Evolutionary conservation across 1,140 invertebrate genomes (phyloP), one percentile per base, ranked within the genome.

Genomic region (Euwallacea fornicatus): DNA sequence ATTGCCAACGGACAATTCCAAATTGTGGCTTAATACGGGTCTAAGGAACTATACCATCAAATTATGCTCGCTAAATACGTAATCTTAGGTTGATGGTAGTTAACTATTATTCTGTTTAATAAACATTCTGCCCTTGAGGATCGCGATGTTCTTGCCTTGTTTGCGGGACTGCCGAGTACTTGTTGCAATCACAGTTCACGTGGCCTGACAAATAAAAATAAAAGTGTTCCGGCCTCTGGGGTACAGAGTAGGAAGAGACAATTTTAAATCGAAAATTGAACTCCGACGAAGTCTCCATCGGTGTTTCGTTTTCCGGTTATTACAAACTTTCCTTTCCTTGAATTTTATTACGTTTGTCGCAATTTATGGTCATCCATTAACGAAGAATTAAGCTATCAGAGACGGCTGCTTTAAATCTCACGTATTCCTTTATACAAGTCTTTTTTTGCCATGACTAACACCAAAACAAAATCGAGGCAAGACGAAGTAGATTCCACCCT

Each of bases 201-300:
- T 56, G 16, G 16, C 11, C n/a, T 56, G 8, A 15, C 11, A 61
- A 61, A 61, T 61, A 42, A 61, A 61, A 42, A 43, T n/a, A 43
- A 61, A 61, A 61, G 7, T 16, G n/a, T 61, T 15, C 13, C 9
- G n/a, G 6, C 42, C 61, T 63, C 15, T 46, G 47, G 13, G 15
- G 11, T 21, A 16, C 42, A 46, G 47, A 63, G 16, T n/a, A 50
- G 61, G 61, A 47, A 63, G 43, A 46, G 61, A 63, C 61, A 63
- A 63, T 63, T 63, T 60, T 63, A 63, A 63, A 63, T 63, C 61
- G 61, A 63, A 63, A 63, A 63, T 63, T 63, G 61, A 47, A 63
- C 61, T 44, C 2, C 13, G 10, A 47, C 61, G 61, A 47, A 63
- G 61, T 63, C 61, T 63, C 42, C 11, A 43, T 44, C 13, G 61